Evolutionary conservation across 2,113 vertebrate genomes (phyloP), one percentile per base, ranked within the genome.

Genomic region (Hemichromis elongatus): DNA sequence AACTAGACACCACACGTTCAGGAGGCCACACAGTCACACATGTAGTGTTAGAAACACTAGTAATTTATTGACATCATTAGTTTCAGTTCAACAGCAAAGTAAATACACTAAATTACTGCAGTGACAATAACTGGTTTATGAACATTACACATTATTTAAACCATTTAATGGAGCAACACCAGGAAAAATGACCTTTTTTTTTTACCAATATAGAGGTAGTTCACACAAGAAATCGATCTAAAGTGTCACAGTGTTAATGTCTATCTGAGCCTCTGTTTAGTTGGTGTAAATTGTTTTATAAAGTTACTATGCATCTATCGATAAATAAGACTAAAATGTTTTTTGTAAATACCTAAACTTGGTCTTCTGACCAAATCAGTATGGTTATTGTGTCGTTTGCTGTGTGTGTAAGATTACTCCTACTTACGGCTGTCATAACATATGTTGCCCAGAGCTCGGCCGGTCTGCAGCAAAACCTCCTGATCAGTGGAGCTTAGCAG

Each of bases 341-440:
- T 40, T 40, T 40, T 40, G 37, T 40, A 40, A 47, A 3, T 1
- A 18, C 19, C 21, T 9, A 9, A 42, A 66, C n/a, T 40, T 53
- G 10, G 50, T 53, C 61, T 50, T 16, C 45, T 16, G 45, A 47
- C 45, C 45, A 47, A 16, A 16, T 6, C 0, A 0, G n/a, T 19
- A 7, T 59, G 9, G 0, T 35, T 55, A 35, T 3, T 70, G 37
- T 24, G 21, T 5, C 68, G 0, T 59, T 52, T 40, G 35, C 45
- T 59, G 24, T 70, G 81, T 52, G 37, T 68, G 33, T 73, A 40
- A 66, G 30, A 57, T 12, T 86, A 80, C 75, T 82, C 37, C 78
- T 90, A 99, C 98, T 99, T 97, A 99, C 99, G 98, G 97, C 98
- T 99, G 91, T 99, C 98, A 9, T 99, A 99, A 91, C 99, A 99